Conservation (phyloP, 2,888 invertebrate species). For the Drosophila affinis region DNA sequence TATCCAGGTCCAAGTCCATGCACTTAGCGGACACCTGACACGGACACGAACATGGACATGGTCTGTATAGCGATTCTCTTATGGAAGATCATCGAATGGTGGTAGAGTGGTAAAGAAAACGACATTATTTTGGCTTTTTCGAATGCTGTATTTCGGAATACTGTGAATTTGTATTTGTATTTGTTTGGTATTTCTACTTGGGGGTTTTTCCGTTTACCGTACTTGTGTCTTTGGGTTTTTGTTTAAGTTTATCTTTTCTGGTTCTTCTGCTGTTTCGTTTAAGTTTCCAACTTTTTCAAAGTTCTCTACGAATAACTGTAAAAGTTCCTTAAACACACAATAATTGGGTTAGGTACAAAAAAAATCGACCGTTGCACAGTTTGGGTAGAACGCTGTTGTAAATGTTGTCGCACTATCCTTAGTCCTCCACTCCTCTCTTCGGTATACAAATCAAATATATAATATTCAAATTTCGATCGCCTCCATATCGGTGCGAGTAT, state of each 20-base stretch:
- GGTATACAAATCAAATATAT: slow-evolving; percentile 43
- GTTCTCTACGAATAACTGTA: slow-evolving; percentile 36
- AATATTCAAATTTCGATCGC: slow-evolving; percentile 42
- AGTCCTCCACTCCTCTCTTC: neutral
- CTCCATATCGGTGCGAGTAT: slow-evolving; percentile 9
- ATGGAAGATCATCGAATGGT: too few species aligned
- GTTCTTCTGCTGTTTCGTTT: neutral
- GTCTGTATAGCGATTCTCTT: too few species aligned
- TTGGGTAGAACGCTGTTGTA: too few species aligned
- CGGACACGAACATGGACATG: neutral
- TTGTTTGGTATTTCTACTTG: neutral
- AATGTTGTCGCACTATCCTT: too few species aligned
- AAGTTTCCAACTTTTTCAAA: slow-evolving; percentile 28
- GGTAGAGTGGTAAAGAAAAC: neutral
- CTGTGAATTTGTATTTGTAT: slow-evolving; percentile 38
- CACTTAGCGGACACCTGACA: slow-evolving; percentile 41
- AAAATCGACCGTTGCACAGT: slow-evolving; percentile 2
- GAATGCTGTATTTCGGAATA: slow-evolving; percentile 39
- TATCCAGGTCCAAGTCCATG: slow-evolving; percentile 17
- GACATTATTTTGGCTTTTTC: neutral
- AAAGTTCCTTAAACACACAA: neutral
- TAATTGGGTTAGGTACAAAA: slow-evolving; percentile 33
- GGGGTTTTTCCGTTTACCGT: neutral
- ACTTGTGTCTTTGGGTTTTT: neutral
- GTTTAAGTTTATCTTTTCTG: too few species aligned